Conservation (phyloP, 1,140 invertebrate genomes). For the Leguminivora glycinivorella region DNA sequence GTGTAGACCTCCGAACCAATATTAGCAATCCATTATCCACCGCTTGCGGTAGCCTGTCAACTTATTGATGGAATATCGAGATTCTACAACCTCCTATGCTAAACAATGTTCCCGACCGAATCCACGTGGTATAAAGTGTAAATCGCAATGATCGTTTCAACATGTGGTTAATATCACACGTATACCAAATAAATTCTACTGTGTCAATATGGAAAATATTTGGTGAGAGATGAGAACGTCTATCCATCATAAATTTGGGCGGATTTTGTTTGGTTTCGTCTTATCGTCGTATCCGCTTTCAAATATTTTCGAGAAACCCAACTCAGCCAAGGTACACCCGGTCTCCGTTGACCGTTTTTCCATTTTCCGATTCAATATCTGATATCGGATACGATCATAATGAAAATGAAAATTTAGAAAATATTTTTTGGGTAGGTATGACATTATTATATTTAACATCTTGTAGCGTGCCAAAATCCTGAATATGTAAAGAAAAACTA, state of each 20-base stretch:
- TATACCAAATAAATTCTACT: background rate
- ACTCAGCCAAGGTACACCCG: background rate
- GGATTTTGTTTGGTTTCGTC: background rate
- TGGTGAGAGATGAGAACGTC: conserved; percentile 3
- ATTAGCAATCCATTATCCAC: conserved; percentile 72
- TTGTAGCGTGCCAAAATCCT: background rate
- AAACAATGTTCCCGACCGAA: background rate
- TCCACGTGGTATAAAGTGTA: background rate
- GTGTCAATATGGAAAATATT: conserved; percentile 6
- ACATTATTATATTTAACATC: too few relatives aligned
- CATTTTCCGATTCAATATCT: too few relatives aligned
- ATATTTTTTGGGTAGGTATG: too few relatives aligned
- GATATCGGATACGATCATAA: too few relatives aligned
- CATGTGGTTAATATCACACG: conserved; percentile 3
- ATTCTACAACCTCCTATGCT: background rate
- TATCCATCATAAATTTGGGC: background rate
- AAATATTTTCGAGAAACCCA: background rate
- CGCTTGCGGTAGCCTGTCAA: conserved; percentile 30
- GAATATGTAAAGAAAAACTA: background rate
- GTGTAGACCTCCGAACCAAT: conserved; percentile 62
- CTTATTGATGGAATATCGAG: conserved; percentile 21
- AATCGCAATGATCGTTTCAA: background rate
- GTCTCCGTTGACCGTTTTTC: too few relatives aligned
- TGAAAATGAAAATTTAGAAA: too few relatives aligned
- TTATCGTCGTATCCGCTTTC: background rate